Conservation (phyloP, 2,888 invertebrate species). For the Phortica magna region DNA sequence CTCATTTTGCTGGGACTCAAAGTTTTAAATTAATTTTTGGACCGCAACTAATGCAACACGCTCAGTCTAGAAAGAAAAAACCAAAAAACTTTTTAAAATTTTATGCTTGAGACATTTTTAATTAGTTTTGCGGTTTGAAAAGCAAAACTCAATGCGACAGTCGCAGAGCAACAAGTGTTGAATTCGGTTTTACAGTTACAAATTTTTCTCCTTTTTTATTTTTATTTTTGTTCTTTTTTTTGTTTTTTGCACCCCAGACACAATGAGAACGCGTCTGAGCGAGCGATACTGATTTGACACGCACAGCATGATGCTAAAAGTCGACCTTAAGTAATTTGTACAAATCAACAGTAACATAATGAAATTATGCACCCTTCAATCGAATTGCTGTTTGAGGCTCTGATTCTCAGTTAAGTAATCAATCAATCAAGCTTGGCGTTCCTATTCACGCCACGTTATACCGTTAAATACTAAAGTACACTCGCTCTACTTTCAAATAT, state of each 20-base stretch:
- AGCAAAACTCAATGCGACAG: constrained; percentile 30
- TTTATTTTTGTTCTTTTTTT: not conserved
- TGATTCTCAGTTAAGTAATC: constrained; percentile 35
- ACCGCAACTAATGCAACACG: not conserved
- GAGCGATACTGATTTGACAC: not conserved
- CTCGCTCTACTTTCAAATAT: no score
- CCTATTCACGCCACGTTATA: not conserved
- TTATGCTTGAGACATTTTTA: constrained; percentile 58
- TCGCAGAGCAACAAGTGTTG: constrained; percentile 37
- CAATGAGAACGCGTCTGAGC: not conserved
- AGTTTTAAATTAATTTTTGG: constrained; percentile 8
- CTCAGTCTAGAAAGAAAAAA: not conserved
- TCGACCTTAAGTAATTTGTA: constrained; percentile 51
- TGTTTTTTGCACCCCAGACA: not conserved
- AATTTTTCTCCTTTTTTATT: not conserved
- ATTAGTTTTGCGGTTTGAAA: constrained; percentile 66
- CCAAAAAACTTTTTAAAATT: constrained; percentile 43
- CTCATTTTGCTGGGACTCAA: constrained; percentile 18
- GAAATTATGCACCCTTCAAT: constrained; percentile 40
- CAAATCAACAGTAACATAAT: constrained; percentile 49
- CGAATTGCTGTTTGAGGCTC: constrained; percentile 17
- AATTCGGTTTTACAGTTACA: not conserved
- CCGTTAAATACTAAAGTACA: not conserved
- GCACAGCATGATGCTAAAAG: constrained; percentile 21
- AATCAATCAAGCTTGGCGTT: not conserved